A percentile compares a stretch with the other conserved stretches of the same genome.
Evolutionary conservation across 2,888 invertebrate species (phyloP).

Genomic region (Tetragonula carbonaria): DNA sequence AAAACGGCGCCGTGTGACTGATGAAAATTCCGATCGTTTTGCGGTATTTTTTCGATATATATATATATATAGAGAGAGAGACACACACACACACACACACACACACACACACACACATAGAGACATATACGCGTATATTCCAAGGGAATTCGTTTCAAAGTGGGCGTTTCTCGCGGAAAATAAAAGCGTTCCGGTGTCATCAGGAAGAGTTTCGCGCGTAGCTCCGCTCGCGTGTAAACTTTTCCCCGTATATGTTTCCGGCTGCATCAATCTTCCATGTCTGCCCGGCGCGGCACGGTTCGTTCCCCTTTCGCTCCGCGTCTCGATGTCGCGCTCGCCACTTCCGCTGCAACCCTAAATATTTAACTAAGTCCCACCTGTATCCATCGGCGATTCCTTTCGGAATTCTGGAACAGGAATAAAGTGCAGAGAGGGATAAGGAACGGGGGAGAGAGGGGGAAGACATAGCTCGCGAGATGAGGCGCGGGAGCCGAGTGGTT

Average conservation of each 20-base stretch:
- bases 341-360: slow-evolving; percentile 50
- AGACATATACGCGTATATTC: background rate
- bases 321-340: slow-evolving; percentile 38
- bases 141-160: slow-evolving; percentile 1
- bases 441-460: background rate
- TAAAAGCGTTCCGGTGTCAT: slow-evolving; percentile 51
- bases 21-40: slow-evolving; percentile 23
- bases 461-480: background rate
- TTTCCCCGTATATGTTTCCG: slow-evolving; percentile 34
- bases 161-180: slow-evolving; percentile 6
- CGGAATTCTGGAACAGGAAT: slow-evolving; percentile 36
- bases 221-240: slow-evolving; percentile 34
- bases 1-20: background rate
- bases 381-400: slow-evolving; percentile 56
- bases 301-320: slow-evolving; percentile 21
- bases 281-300: slow-evolving; percentile 10
- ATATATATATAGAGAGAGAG: too few relatives aligned
- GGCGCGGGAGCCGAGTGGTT: slow-evolving; percentile 8
- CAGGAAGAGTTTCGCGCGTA: slow-evolving; percentile 36
- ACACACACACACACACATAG: background rate
- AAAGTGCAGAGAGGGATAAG: slow-evolving; percentile 16
- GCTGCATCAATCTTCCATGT: slow-evolving; percentile 60
- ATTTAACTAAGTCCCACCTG: slow-evolving; percentile 63
- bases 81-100: background rate
- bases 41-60: background rate